Evolutionary conservation across 2,888 invertebrate species (phyloP).

Genomic region (Caenorhabditis sinica): DNA sequence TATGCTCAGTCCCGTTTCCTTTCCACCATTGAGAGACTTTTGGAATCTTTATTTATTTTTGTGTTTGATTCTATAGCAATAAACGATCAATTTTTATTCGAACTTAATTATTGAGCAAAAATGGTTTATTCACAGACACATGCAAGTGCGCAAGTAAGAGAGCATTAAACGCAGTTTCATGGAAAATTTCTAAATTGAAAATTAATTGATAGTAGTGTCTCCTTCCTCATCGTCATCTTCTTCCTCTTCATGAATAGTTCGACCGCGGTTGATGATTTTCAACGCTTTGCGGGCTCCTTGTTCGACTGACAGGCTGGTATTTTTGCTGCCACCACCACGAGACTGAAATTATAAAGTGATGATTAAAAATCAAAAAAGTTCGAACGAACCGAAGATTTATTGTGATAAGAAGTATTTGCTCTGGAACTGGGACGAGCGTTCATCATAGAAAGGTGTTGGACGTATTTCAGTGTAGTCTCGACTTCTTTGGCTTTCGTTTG

Average conservation of each 20-base stretch:
- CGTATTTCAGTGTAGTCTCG: slow-evolving; percentile 43
- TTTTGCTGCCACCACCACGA: slow-evolving; percentile 52
- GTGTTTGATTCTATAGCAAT: not conserved
- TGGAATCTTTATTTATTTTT: not conserved
- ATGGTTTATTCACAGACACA: not conserved
- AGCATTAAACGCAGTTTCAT: not conserved
- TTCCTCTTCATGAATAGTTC: slow-evolving; percentile 35
- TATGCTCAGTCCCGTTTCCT: no score
- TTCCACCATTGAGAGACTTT: not conserved
- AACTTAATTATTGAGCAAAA: no score
- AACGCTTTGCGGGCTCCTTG: slow-evolving; percentile 49
- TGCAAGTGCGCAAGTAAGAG: not conserved
- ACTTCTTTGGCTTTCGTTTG: slow-evolving; percentile 49
- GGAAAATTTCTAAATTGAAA: no score
- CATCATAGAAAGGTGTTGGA: slow-evolving; percentile 47
- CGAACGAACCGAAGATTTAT: slow-evolving; percentile 16
- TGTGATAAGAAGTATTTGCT: slow-evolving; percentile 22
- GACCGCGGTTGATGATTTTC: slow-evolving; percentile 50
- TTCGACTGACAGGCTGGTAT: slow-evolving; percentile 45
- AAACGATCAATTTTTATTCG: not conserved
- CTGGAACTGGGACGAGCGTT: slow-evolving; percentile 49
- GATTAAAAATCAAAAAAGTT: no score
- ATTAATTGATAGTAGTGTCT: slow-evolving; percentile 11
- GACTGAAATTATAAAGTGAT: slow-evolving; percentile 16
- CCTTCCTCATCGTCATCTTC: slow-evolving; percentile 34